Percentiles rank a stretch among this genome's conserved stretches.
Evolutionary conservation across 1,140 invertebrate genomes (phyloP).

Genomic region (Temnothorax curvispinosus): DNA sequence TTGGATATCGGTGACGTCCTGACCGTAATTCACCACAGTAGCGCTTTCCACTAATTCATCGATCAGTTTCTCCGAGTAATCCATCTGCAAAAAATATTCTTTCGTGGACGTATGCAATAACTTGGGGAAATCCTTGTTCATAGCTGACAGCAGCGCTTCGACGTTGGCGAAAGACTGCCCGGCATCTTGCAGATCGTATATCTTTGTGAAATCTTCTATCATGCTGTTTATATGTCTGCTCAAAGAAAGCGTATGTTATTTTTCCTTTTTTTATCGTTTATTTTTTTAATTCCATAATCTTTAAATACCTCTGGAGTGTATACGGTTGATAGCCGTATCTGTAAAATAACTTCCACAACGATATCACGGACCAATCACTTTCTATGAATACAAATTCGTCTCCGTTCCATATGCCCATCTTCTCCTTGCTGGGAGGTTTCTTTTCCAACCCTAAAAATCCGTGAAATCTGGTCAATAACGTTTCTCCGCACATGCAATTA

Average conservation of each 20-base stretch:
- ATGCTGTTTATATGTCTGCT: constrained; percentile 76
- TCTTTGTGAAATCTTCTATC: constrained; percentile 84
- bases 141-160: constrained; percentile 85
- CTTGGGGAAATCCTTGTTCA: constrained; percentile 86
- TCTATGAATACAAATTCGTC: constrained; percentile 86
- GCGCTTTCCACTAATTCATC: constrained; percentile 87
- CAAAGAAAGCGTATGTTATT: constrained; percentile 35
- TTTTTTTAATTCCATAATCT: neutral
- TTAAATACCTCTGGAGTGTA: constrained; percentile 81
- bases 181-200: constrained; percentile 87
- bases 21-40: constrained; percentile 89
- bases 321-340: constrained; percentile 87
- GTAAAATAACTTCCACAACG: constrained; percentile 84
- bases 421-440: constrained; percentile 56
- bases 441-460: constrained; percentile 80
- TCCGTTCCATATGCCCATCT: constrained; percentile 86
- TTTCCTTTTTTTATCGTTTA: neutral
- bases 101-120: constrained; percentile 83
- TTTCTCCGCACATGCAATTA: neutral
- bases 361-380: constrained; percentile 84
- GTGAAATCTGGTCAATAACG: neutral
- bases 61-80: constrained; percentile 85
- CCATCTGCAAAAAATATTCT: constrained; percentile 82
- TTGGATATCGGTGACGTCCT: constrained; percentile 86
- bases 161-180: constrained; percentile 86